Evolutionary conservation across 2,888 invertebrate genomes (phyloP).

Genomic region (Tiliacea citrago): DNA sequence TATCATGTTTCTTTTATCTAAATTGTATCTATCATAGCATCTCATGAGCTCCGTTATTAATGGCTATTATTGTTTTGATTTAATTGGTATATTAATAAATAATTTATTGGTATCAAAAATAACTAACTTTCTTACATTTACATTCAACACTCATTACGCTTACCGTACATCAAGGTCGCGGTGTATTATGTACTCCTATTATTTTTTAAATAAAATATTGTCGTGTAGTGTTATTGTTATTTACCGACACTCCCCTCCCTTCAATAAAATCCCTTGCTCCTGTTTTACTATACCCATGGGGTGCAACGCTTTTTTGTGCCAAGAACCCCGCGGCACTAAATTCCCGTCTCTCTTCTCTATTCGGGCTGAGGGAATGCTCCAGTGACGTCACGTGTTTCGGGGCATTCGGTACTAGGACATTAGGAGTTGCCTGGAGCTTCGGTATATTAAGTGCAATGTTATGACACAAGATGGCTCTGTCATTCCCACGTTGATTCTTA

Average conservation of each 20-base stretch:
- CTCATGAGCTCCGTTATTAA: too few relatives aligned
- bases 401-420: slow-evolving; percentile 32
- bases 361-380: slow-evolving; percentile 33
- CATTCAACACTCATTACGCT: background rate
- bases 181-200: background rate
- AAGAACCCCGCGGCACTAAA: slow-evolving; percentile 17
- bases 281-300: slow-evolving; percentile 36
- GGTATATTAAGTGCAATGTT: background rate
- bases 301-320: slow-evolving; percentile 22
- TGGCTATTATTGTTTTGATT: too few relatives aligned
- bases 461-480: slow-evolving; percentile 22
- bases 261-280: slow-evolving; percentile 7
- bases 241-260: slow-evolving; percentile 4
- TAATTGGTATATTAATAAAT: background rate
- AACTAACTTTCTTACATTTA: background rate
- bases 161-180: background rate
- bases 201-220: background rate
- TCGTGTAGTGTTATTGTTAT: slow-evolving; percentile 12
- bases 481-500: background rate
- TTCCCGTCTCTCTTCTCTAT: slow-evolving; percentile 14
- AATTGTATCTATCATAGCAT: too few relatives aligned
- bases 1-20: too few relatives aligned
- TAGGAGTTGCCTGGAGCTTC: slow-evolving; percentile 14
- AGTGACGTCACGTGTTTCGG: slow-evolving; percentile 56
- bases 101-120: background rate